A percentile compares a stretch with the other conserved stretches of the same genome.
These are phyloP conservation scores for Penaeus japonicus DNA, from an alignment of 1,140 invertebrate species.

Conservation along the genomic window DNA sequence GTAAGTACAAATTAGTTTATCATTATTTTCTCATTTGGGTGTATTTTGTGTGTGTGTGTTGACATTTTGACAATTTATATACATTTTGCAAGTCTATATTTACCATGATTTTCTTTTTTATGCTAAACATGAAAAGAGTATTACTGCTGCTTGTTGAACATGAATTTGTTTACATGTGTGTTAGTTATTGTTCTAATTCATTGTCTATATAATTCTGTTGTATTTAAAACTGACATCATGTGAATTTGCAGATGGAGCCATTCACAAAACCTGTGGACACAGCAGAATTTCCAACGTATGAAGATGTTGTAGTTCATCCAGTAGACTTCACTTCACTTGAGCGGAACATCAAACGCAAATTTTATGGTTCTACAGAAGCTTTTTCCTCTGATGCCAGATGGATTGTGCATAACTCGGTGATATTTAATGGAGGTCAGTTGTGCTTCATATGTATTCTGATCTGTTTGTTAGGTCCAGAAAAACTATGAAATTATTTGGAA, in stretches of 20 bases:
- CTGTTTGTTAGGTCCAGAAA: too few relatives aligned
- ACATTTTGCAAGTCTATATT: too few relatives aligned
- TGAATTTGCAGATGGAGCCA: constrained; percentile 67
- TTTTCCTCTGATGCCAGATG: constrained; percentile 89
- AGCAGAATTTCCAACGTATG: constrained; percentile 75
- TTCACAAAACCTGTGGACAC: constrained; percentile 79
- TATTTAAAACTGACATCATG: not conserved
- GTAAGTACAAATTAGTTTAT: too few relatives aligned
- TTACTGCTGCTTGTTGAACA: too few relatives aligned
- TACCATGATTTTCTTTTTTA: too few relatives aligned
- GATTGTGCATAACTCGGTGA: constrained; percentile 90
- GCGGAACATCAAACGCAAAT: constrained; percentile 77
- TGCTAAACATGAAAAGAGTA: too few relatives aligned
- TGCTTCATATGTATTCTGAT: not conserved
- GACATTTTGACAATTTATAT: too few relatives aligned
- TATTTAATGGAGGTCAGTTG: constrained; percentile 82
- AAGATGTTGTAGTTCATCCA: constrained; percentile 82
- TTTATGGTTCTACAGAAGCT: constrained; percentile 89
- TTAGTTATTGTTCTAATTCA: not conserved
- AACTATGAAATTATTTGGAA: not conserved
- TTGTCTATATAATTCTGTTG: not conserved
- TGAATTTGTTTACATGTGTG: too few relatives aligned
- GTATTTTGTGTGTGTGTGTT: too few relatives aligned
- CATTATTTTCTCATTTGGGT: too few relatives aligned
- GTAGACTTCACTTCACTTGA: constrained; percentile 83